A percentile compares a stretch with the other conserved stretches of the same genome.
These are phyloP conservation scores for Solenopsis invicta DNA, from an alignment of 1,140 invertebrate species.

Conservation along the genomic window DNA sequence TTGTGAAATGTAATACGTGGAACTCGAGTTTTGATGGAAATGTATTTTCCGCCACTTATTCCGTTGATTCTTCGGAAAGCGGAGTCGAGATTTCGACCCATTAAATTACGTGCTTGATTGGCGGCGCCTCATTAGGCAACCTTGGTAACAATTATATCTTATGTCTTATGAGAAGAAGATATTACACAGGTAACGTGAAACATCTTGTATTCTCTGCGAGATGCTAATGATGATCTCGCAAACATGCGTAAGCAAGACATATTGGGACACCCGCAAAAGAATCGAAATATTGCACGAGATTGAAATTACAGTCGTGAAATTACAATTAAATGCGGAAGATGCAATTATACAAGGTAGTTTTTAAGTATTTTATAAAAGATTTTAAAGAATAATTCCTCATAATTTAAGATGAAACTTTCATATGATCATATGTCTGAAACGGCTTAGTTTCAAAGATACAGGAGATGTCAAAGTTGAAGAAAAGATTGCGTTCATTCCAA, in stretches of 20 bases:
- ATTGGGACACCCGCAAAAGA: too few relatives aligned
- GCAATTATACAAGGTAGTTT: background rate
- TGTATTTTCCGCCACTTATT: constrained; percentile 27
- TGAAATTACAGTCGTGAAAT: constrained; percentile 21
- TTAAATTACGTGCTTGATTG: constrained; percentile 28
- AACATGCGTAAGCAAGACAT: background rate
- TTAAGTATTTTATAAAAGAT: too few relatives aligned
- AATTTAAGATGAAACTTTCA: too few relatives aligned
- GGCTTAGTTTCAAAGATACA: too few relatives aligned
- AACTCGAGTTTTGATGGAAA: background rate
- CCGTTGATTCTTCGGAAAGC: background rate
- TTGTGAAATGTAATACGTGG: constrained; percentile 5
- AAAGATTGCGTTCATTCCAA: too few relatives aligned
- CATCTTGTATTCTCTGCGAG: background rate
- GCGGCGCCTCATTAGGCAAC: constrained; percentile 25
- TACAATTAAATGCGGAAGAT: constrained; percentile 17
- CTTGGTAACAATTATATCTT: constrained; percentile 29
- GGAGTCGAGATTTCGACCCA: background rate
- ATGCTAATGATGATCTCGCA: background rate
- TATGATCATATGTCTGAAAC: too few relatives aligned
- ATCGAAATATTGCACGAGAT: background rate
- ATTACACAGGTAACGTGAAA: background rate
- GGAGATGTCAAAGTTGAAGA: too few relatives aligned
- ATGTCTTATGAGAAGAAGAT: background rate
- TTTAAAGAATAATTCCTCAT: too few relatives aligned